Evolutionary conservation across 2,797 vertebrate genomes (phyloP).

Genomic region (Remorina albescens): DNA sequence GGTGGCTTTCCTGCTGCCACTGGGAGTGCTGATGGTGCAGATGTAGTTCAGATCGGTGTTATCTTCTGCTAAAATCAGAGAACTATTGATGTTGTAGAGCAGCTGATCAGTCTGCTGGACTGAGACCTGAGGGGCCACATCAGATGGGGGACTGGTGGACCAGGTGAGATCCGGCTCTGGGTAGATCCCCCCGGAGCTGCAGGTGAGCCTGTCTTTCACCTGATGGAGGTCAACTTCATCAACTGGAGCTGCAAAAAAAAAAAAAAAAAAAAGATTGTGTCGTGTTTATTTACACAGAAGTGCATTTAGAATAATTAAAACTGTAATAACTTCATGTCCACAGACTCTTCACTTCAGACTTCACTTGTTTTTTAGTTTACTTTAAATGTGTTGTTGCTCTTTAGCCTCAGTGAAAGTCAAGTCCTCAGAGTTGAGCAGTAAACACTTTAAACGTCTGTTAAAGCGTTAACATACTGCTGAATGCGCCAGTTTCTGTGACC

Average conservation of each 20-base stretch:
- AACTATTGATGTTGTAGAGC: slow-evolving; percentile 65
- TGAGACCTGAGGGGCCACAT: accelerated
- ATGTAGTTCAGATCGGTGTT: slow-evolving; percentile 15
- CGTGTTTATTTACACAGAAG: too few species aligned
- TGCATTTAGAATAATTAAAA: too few species aligned
- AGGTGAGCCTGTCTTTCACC: slow-evolving; percentile 40
- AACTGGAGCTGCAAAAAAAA: slow-evolving; percentile 52
- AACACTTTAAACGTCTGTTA: too few species aligned
- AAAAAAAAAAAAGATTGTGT: too few species aligned
- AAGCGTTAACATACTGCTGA: too few species aligned
- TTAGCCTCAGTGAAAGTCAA: too few species aligned
- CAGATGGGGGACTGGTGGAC: slow-evolving; percentile 26
- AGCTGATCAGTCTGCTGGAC: background rate
- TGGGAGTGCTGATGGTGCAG: slow-evolving; percentile 52
- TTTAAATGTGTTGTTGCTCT: too few species aligned
- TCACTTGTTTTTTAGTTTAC: too few species aligned
- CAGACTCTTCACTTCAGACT: too few species aligned
- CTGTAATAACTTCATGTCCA: too few species aligned
- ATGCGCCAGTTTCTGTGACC: too few species aligned
- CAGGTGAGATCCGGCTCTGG: slow-evolving; percentile 62
- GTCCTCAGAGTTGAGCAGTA: too few species aligned
- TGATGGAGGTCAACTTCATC: slow-evolving; percentile 34
- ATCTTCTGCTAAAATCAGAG: background rate
- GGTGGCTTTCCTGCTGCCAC: background rate
- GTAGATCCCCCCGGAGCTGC: slow-evolving; percentile 62